Percentiles rank a stretch among this genome's conserved stretches.
Conservation (phyloP, 92 coral and sea anemone genomes). For the Phenganax stokvisi region DNA sequence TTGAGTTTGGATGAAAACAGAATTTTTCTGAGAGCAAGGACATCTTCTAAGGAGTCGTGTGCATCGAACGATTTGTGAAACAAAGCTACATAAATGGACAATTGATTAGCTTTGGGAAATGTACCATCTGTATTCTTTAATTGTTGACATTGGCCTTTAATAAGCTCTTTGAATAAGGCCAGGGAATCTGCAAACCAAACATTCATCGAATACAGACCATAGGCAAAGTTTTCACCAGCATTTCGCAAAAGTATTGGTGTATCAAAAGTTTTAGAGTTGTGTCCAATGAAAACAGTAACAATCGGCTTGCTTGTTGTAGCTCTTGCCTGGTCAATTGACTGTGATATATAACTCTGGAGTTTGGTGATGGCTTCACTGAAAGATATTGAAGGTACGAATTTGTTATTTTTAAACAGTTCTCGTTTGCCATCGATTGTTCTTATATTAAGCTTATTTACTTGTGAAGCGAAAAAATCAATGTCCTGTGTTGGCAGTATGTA, state of each 20-base stretch:
- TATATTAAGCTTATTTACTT: conserved; percentile 33
- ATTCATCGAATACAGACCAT: conserved; percentile 33
- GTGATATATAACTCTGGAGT: conserved; percentile 39
- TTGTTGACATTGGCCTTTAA: conserved; percentile 36
- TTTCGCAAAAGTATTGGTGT: conserved; percentile 41
- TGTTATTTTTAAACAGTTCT: conserved; percentile 46
- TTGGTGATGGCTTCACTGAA: conserved; percentile 36
- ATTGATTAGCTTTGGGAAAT: conserved; percentile 32
- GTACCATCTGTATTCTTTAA: conserved; percentile 32
- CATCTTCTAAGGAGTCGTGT: conserved; percentile 60
- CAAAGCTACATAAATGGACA: conserved; percentile 43
- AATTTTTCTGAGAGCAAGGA: conserved; percentile 47
- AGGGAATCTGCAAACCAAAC: conserved; percentile 49
- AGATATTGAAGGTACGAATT: conserved; percentile 39
- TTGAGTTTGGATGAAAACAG: conserved; percentile 47
- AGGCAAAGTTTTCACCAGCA: conserved; percentile 41
- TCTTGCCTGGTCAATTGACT: conserved; percentile 22
- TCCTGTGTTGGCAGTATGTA: conserved; percentile 38
- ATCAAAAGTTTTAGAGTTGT: conserved; percentile 42
- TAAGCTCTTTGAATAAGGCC: conserved; percentile 42
- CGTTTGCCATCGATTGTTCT: conserved; percentile 6
- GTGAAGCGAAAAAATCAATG: conserved; percentile 42
- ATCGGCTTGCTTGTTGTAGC: conserved; percentile 25
- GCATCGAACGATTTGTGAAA: conserved; percentile 49
- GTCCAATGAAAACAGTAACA: conserved; percentile 42